A percentile compares a stretch with the other conserved stretches of the same genome.
phyloP scores from a whole-genome alignment of 1,140 invertebrate genomes.

The Trissolcus basalis region DNA sequence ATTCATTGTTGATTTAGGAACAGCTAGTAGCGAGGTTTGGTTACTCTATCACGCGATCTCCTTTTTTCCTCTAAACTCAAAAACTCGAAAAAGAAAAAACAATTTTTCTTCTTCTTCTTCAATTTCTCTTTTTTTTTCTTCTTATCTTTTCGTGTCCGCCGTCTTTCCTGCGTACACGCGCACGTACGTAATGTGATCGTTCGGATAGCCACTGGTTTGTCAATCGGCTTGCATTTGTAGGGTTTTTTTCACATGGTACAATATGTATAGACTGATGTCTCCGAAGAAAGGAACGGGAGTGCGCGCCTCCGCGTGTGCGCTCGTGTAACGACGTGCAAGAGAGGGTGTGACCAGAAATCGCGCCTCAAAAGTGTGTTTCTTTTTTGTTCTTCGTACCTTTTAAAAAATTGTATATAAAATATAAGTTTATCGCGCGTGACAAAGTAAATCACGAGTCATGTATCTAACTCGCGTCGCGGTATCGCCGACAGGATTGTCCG shows the following conservation, averaged over 20 bases:
- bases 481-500: conserved; percentile 41
- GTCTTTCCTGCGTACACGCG: conserved; percentile 68
- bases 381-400: not conserved
- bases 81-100: conserved; percentile 59
- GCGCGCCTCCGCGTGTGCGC: conserved; percentile 21
- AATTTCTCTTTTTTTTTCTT: not conserved
- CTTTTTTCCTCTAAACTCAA: conserved; percentile 70
- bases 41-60: conserved; percentile 76
- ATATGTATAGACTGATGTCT: conserved; percentile 46
- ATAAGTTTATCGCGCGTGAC: conserved; percentile 52
- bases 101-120: not conserved
- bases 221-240: conserved; percentile 22
- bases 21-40: conserved; percentile 76
- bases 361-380: conserved; percentile 3
- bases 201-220: conserved; percentile 11
- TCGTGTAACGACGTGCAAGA: conserved; percentile 24
- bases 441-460: conserved; percentile 45
- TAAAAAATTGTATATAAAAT: conserved; percentile 56
- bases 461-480: conserved; percentile 40
- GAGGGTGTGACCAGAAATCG: conserved; percentile 25
- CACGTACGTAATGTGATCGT: conserved; percentile 68
- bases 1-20: conserved; percentile 76
- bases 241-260: conserved; percentile 33
- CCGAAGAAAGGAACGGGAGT: conserved; percentile 20
- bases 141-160: conserved; percentile 25